Evolutionary conservation across 1,140 invertebrate genomes (phyloP).

Genomic region (Elysia chlorotica): DNA sequence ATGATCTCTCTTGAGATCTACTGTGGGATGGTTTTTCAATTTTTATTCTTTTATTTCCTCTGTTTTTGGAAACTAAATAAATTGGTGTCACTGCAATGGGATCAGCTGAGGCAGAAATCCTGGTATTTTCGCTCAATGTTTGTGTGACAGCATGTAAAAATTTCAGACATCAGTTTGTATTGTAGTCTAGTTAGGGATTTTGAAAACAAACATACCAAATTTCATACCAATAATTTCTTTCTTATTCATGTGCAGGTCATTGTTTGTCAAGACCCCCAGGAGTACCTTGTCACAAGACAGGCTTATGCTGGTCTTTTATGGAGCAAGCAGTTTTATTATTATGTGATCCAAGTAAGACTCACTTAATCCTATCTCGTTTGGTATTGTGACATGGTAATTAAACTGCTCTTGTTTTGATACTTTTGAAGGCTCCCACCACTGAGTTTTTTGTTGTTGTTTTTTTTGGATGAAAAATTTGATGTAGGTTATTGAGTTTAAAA

Average conservation of each 20-base stretch:
- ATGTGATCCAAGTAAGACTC: slow-evolving; percentile 36
- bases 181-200: background rate
- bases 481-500: too few relatives aligned
- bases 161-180: background rate
- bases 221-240: background rate
- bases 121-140: background rate
- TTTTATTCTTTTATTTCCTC: too few relatives aligned
- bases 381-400: too few relatives aligned
- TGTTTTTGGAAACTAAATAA: background rate
- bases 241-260: slow-evolving; percentile 38
- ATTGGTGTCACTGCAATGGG: background rate
- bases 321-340: slow-evolving; percentile 64
- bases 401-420: too few relatives aligned
- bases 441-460: too few relatives aligned
- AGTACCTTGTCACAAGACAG: slow-evolving; percentile 53
- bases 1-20: too few relatives aligned
- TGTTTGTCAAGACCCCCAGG: slow-evolving; percentile 30
- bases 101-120: background rate
- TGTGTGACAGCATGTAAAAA: background rate
- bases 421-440: too few relatives aligned
- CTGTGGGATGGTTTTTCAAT: too few relatives aligned
- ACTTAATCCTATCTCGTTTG: background rate
- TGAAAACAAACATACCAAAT: background rate
- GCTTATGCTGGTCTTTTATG: slow-evolving; percentile 62
- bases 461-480: too few relatives aligned